phyloP scores from a whole-genome alignment of 1,140 invertebrate genomes.

The Philaenus spumarius region DNA sequence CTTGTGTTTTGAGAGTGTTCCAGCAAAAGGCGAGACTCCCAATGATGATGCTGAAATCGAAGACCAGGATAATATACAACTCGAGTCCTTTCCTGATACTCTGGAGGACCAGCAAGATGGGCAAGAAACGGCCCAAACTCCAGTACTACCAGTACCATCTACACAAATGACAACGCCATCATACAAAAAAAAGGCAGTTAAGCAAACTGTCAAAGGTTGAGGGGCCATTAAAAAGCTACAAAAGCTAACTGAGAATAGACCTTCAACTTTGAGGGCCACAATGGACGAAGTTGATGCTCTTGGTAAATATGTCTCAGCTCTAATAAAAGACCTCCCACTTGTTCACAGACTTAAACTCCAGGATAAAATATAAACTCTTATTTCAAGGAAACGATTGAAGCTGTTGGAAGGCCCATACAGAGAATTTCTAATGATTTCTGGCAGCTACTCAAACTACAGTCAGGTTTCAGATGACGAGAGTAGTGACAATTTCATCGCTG shows the following conservation, averaged over 20 bases:
- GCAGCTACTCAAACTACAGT: neutral
- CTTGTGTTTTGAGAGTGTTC: neutral
- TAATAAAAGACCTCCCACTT: neutral
- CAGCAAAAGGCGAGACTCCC: neutral
- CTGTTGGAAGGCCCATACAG: neutral
- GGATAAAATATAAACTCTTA: constrained; percentile 1
- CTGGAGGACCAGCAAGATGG: neutral
- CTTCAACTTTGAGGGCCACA: neutral
- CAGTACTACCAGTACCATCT: neutral
- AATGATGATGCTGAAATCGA: neutral
- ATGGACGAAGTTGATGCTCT: neutral
- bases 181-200: neutral
- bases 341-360: neutral
- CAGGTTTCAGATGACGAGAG: neutral
- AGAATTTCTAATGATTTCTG: neutral
- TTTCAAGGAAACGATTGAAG: constrained; percentile 1
- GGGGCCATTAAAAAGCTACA: neutral
- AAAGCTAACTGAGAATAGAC: neutral
- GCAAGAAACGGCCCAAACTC: neutral
- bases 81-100: neutral
- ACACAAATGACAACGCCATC: neutral
- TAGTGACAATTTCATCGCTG: neutral
- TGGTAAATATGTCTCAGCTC: constrained; percentile 1
- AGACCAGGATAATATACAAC: neutral
- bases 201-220: constrained; percentile 1